These are phyloP conservation scores for Trissolcus basalis DNA, from an alignment of 1,140 invertebrate species.

Conservation along the genomic window DNA sequence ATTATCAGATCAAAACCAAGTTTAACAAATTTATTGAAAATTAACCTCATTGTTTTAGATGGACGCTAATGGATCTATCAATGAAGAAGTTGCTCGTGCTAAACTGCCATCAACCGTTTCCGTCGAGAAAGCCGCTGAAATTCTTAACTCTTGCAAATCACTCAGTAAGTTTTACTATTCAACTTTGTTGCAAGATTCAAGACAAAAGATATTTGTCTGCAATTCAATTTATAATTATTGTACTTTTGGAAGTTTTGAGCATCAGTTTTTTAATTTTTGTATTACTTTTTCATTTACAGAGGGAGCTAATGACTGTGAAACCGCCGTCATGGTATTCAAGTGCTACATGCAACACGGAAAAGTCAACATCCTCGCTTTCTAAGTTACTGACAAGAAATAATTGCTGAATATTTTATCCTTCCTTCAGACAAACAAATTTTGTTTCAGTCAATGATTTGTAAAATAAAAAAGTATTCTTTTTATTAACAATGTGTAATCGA, in stretches of 20 bases:
- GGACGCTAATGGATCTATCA: constrained; percentile 56
- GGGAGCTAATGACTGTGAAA: constrained; percentile 22
- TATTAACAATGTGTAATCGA: too few relatives aligned
- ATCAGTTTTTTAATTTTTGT: not conserved
- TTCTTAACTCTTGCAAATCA: constrained; percentile 50
- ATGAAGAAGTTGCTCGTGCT: constrained; percentile 53
- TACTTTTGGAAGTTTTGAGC: too few relatives aligned
- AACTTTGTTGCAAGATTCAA: too few relatives aligned
- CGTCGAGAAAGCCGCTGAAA: constrained; percentile 38
- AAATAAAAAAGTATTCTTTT: too few relatives aligned
- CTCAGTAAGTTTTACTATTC: constrained; percentile 56
- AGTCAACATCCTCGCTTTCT: constrained; percentile 31
- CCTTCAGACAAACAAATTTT: too few relatives aligned
- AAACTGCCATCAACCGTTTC: constrained; percentile 48
- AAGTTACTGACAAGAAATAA: constrained; percentile 5
- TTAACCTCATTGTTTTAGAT: too few relatives aligned
- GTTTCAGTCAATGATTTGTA: too few relatives aligned
- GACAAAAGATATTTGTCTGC: too few relatives aligned
- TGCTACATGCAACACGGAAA: constrained; percentile 40
- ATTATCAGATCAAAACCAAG: too few relatives aligned
- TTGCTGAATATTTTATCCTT: not conserved
- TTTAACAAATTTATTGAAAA: too few relatives aligned
- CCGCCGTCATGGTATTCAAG: constrained; percentile 17
- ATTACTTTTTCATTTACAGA: constrained; percentile 15
- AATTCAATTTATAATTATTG: too few relatives aligned